These are phyloP conservation scores for Myrmophylax atrothorax DNA, from an alignment of 2,113 vertebrate genomes.

Conservation along the genomic window DNA sequence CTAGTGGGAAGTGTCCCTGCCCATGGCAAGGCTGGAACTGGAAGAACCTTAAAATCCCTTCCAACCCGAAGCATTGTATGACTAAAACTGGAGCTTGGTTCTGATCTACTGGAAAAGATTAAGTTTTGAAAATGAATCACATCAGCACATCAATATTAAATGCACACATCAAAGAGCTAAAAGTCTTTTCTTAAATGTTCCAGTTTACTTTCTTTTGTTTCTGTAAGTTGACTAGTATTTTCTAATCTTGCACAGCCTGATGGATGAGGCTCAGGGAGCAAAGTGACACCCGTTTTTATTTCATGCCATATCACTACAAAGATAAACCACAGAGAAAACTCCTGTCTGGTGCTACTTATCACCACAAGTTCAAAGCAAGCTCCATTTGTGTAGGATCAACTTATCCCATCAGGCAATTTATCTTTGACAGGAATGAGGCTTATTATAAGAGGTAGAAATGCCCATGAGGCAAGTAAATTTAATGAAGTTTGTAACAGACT, in stretches of 20 bases:
- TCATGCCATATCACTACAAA: neutral
- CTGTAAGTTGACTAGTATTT: neutral
- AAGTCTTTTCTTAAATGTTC: neutral
- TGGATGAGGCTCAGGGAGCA: neutral
- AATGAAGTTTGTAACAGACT: constrained; percentile 71
- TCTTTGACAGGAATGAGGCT: constrained; percentile 51
- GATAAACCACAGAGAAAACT: neutral
- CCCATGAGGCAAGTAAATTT: constrained; percentile 58
- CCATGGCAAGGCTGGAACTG: neutral
- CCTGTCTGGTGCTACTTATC: neutral
- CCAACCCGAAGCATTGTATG: neutral
- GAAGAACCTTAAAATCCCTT: neutral
- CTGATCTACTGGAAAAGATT: neutral
- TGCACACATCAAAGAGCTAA: neutral
- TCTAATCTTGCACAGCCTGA: neutral
- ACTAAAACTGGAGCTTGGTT: neutral
- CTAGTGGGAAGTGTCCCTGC: neutral
- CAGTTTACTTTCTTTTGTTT: neutral
- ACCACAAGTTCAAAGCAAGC: neutral
- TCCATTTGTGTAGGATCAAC: neutral
- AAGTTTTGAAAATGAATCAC: neutral
- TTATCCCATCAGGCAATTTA: constrained; percentile 41
- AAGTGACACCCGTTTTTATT: neutral
- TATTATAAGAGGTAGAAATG: constrained; percentile 24
- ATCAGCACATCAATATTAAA: neutral